Base-by-base conservation (phyloP, 2,113 vertebrate genomes). In the Chionomys nivalis region DNA sequence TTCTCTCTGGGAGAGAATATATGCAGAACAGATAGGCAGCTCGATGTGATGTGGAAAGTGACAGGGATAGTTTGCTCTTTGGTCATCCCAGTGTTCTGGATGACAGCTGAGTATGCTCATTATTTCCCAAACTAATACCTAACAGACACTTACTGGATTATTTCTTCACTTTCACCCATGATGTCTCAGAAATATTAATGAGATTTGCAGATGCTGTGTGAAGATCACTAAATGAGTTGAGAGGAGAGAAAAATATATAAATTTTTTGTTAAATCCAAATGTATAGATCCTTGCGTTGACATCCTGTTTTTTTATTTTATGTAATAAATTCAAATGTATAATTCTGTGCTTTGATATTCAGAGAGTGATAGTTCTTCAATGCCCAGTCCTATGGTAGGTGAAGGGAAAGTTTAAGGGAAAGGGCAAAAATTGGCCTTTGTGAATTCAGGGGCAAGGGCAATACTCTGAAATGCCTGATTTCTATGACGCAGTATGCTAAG, bases 301-400 rank as follows among this genome's bases (percentile, higher is more conserved):
- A 33, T 44, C 7, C 8, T 21, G 5, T 47, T 93, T 91, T 91
- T 26, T 12, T 73, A 28, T 44, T 66, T 91, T 72, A n/a, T 73
- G 44, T 77, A 28, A 82, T 83, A 42, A 42, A 63, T 42, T 42
- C n/a, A 42, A 83, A 39, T 39, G 13, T 61, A 82, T 61, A 13
- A 5, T 36, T 33, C 49, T 55, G 9, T 55, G 19, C 49, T 24
- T 39, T 31, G 23, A 42, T 26, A 44, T 42, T 16, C 4, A 44
- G 2, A 49, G 49, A 11, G 63, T 23, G 19, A 7, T 68, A 36
- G 16, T 9, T 47, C 42, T 47, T 87, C 17, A 87, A 14, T 66
- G 44, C 5, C 9, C 17, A 39, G 3, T n/a, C 0, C 28, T 13
- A 16, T 19, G 28, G 21, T 47, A 77, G 9, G 11, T 0, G 16